Base-by-base conservation (phyloP, 2,888 invertebrate genomes). In the Unio delphinus region DNA sequence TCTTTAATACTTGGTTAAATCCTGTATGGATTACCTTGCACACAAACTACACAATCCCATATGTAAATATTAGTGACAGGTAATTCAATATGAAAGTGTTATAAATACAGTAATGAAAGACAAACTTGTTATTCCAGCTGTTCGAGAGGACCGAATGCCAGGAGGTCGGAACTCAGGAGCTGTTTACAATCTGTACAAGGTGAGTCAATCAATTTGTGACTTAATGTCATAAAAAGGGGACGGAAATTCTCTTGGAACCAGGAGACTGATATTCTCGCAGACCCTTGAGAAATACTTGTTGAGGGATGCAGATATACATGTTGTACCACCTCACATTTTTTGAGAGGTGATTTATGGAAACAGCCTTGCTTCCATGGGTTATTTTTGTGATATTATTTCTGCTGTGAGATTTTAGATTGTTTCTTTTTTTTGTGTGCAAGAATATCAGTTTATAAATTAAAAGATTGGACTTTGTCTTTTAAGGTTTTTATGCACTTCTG, bases 61-160 rank as follows among this genome's bases (percentile, higher is more conserved):
- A 45, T 3, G 0, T 45, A 45, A 45, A 45, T 15, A 45, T 15
- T 45, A 45, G 15, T 45, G 15, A 45, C 15, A 45, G 4, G 11
- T 45, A 8, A 45, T 11, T 45, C 6, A 8, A 30, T 61, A 15
- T 30, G 30, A 61, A 26, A 30, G 23, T 26, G 26, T 30, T 26
- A 61, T 28, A 23, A 45, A 2, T 45, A 15, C 15, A 45, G 45
- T 15, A 45, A 45, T 45, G 15, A 15, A 45, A 45, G 11, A 45
- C 45, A 45, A 45, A 45, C 15, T 23, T 58, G 58, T 26, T n/a
- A 30, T 75, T 72, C 56, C 91, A 97, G 99, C 99, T 88, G 99
- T 99, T 74, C 93, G 99, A 86, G 99, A 99, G 91, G 99, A 99
- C 91, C 93, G 99, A 86, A 99, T 99, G 98, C 99, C 99, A n/a